These are phyloP conservation scores for Apamea monoglypha DNA, from an alignment of 2,888 invertebrate genomes.

Conservation along the genomic window DNA sequence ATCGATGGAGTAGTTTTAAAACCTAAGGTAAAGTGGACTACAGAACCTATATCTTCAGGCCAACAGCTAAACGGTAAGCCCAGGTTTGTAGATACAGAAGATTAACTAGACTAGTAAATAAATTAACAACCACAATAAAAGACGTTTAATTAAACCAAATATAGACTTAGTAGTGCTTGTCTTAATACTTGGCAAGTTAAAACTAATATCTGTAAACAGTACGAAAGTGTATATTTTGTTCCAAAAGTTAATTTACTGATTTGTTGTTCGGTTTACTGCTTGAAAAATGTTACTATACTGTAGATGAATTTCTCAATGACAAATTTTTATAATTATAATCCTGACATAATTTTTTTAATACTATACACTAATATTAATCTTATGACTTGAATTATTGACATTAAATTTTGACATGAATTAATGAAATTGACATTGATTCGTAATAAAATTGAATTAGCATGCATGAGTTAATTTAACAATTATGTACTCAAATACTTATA, in stretches of 20 bases:
- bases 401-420: too few relatives aligned
- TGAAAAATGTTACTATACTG: too few relatives aligned
- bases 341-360: too few relatives aligned
- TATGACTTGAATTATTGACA: too few relatives aligned
- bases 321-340: too few relatives aligned
- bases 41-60: not conserved
- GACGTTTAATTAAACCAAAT: not conserved
- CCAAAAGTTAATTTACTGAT: conserved; percentile 35
- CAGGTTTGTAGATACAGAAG: not conserved
- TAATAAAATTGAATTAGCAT: too few relatives aligned
- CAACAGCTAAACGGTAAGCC: not conserved
- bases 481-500: too few relatives aligned
- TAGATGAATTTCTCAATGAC: too few relatives aligned
- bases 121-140: conserved; percentile 1
- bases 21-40: not conserved
- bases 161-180: conserved; percentile 1
- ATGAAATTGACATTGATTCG: too few relatives aligned
- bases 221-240: conserved; percentile 12
- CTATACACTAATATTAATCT: too few relatives aligned
- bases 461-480: too few relatives aligned
- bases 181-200: not conserved
- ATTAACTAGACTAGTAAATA: not conserved
- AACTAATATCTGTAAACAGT: conserved; percentile 13
- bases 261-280: too few relatives aligned
- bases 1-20: not conserved